These are phyloP conservation scores for Eurystomus glaucurus DNA, from an alignment of 2,797 vertebrate genomes.

Conservation along the genomic window DNA sequence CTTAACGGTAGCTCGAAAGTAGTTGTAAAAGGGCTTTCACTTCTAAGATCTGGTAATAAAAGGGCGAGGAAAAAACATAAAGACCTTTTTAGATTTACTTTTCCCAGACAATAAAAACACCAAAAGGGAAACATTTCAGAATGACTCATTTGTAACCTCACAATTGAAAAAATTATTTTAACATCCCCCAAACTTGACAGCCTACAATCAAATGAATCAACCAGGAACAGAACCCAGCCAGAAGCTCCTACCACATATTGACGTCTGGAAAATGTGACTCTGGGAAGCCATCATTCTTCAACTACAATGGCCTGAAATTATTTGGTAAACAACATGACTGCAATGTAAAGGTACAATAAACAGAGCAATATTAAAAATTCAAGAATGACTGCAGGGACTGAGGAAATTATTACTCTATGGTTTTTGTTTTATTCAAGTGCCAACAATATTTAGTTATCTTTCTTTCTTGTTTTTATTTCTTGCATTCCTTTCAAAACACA, in stretches of 20 bases:
- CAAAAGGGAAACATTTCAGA: conserved; percentile 36
- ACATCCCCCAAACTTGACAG: conserved; percentile 47
- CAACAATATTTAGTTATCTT: conserved; percentile 65
- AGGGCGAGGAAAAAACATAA: not conserved
- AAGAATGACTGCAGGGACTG: conserved; percentile 65
- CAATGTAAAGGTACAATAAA: conserved; percentile 64
- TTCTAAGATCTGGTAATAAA: conserved; percentile 32
- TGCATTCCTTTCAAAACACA: not conserved
- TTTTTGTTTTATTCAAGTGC: conserved; percentile 66
- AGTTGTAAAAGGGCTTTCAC: conserved; percentile 16
- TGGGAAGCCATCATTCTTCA: conserved; percentile 66
- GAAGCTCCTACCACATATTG: conserved; percentile 36
- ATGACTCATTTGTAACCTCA: conserved; percentile 45
- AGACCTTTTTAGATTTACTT: conserved; percentile 42
- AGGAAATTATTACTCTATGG: conserved; percentile 50
- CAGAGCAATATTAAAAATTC: conserved; percentile 69
- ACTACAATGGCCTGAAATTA: conserved; percentile 45
- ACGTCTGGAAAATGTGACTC: conserved; percentile 58
- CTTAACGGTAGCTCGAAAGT: conserved; percentile 17
- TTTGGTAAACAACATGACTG: conserved; percentile 70
- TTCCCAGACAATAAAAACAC: conserved; percentile 27
- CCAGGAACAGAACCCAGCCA: conserved; percentile 35
- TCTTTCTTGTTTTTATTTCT: conserved; percentile 25
- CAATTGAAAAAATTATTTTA: conserved; percentile 59
- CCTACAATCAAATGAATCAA: conserved; percentile 72